Base-by-base conservation (phyloP, 2,888 invertebrate species). In the Aricia artaxerxes region DNA sequence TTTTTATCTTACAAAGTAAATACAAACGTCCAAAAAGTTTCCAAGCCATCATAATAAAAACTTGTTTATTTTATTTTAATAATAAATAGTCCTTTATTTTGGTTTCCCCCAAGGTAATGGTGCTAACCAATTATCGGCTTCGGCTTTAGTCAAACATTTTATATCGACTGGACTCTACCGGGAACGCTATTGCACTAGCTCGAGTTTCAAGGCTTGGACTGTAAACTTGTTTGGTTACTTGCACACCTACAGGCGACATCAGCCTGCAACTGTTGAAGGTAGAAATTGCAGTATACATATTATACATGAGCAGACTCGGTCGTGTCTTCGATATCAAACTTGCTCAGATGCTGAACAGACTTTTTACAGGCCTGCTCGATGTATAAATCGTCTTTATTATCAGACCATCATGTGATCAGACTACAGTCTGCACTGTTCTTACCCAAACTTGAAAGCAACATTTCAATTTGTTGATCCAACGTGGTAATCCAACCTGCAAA, bases 201-300 rank as follows among this genome's bases (percentile, higher is more conserved):
- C 79, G 79, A 80, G 82, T 80, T 81, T 82, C 82, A 73, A 81
- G 81, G 80, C 83, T 85, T 84, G 85, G 83, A 88, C 89, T 89
- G 89, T 89, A 90, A 92, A 89, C 91, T 91, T 91, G 89, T 89
- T 85, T 83, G 83, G 78, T 72, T 87, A 85, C 86, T 87, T 86
- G 85, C 86, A 88, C 86, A 87, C 88, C 88, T 87, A 86, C 86
- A 86, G 81, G 81, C 82, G 82, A 83, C 53, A 53, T 1, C 13
- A 53, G 53, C 53, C 53, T 61, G 24, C 16, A 61, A 61, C 61
- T 24, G 24, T 24, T n/a, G 61, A 24, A 61, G 61, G 61, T 61
- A 24, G 61, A 61, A 61, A 61, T 61, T 61, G 4, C 13, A 53
- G 4, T 13, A 13, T 53, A 53, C 3, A 13, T 13, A 13, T 53